Base-by-base conservation (phyloP, 2,113 vertebrate genomes). In the Tenrec ecaudatus region DNA sequence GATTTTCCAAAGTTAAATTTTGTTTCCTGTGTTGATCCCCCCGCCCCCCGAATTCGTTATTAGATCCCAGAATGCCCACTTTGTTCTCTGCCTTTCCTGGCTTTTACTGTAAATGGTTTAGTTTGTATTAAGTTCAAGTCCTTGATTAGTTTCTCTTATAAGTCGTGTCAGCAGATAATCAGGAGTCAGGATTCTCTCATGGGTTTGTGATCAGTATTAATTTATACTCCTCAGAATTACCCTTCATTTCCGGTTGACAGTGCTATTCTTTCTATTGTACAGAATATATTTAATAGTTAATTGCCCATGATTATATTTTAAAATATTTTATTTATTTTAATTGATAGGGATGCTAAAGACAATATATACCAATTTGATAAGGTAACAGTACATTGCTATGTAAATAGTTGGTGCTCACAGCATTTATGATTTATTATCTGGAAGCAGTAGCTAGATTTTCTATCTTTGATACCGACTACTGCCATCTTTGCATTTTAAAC, bases 261-360 rank as follows among this genome's bases (percentile, higher is more conserved):
- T 97, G 91, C 88, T 95, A 88, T 86, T 90, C 58, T 97, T 95
- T 96, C 94, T 89, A 3, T 96, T 98, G 87, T 97, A 96, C 97
- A 96, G 96, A 95, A 94, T 93, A 83, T 97, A 97, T 97, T 97
- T 97, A 94, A 93, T 97, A 97, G 91, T 89, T 96, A 96, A 88
- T 83, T 96, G 91, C 33, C 89, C 84, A 71, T 97, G 95, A 96
- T 97, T 97, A 98, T 77, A 96, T 97, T 97, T 98, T 92, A 90
- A 98, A 96, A 93, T 82, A 85, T 94, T 97, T 97, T 98, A 98
- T 98, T 98, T 98, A 98, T 98, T 98, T 97, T 97, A 97, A 98
- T 97, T 97, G 96, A 95, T 97, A 89, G 91, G 93, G 96, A 96
- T 90, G 95, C 97, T 95, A 97, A 89, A 96, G 97, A 85, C 68